Evolutionary conservation across 2,888 invertebrate species (phyloP).

Genomic region (Chironomus tentans): DNA sequence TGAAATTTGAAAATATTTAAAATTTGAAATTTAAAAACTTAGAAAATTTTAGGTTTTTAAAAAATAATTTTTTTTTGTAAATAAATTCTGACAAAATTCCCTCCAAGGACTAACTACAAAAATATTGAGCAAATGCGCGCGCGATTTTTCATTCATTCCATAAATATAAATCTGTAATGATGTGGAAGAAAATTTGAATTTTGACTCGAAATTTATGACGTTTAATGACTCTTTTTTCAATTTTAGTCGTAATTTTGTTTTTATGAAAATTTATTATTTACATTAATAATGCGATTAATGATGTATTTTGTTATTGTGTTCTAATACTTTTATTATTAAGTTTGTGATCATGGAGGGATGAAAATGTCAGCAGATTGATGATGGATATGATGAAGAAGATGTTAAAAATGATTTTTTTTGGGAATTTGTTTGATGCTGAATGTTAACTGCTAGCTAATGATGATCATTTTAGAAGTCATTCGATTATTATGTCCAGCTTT

Average conservation of each 20-base stretch:
- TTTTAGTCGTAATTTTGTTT: background rate
- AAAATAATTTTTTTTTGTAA: background rate
- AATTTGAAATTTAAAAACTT: too few species aligned
- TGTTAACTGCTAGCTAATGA: too few species aligned
- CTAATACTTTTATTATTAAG: too few species aligned
- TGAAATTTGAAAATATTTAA: too few species aligned
- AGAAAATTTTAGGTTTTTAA: background rate
- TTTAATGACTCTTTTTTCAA: background rate
- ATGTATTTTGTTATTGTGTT: background rate
- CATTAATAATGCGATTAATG: background rate
- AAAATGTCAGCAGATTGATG: background rate
- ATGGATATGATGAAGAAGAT: background rate
- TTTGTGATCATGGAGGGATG: background rate
- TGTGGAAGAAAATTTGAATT: conserved; percentile 5
- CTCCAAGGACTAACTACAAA: too few species aligned
- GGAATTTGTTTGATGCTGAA: too few species aligned
- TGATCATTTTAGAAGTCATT: too few species aligned
- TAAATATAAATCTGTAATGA: background rate
- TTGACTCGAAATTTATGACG: background rate
- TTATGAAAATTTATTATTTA: background rate
- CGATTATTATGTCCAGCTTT: too few species aligned
- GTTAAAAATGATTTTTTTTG: too few species aligned
- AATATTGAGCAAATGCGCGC: background rate
- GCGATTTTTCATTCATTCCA: background rate
- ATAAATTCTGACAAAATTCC: background rate